phyloP scores from a whole-genome alignment of 2,113 vertebrate genomes.

The Hepsetus odoe region DNA sequence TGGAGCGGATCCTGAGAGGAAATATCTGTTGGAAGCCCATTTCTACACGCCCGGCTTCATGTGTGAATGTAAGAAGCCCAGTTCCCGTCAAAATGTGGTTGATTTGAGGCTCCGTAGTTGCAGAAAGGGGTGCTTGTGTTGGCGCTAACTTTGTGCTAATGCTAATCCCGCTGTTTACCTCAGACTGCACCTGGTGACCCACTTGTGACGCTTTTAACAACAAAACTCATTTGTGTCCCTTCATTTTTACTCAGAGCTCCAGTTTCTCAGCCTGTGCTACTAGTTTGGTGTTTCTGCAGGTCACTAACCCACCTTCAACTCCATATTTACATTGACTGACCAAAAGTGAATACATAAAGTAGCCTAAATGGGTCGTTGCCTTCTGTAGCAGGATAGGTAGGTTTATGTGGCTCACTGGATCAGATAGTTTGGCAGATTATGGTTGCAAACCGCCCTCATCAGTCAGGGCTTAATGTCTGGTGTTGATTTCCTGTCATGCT shows the following conservation, averaged over 20 bases:
- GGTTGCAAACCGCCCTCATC: slow-evolving; percentile 34
- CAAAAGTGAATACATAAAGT: too few species aligned
- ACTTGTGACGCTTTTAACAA: too few species aligned
- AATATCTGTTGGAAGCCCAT: too few species aligned
- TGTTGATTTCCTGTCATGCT: slow-evolving; percentile 29
- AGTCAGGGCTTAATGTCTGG: slow-evolving; percentile 11
- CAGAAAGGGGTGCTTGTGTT: not conserved
- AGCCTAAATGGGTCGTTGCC: too few species aligned
- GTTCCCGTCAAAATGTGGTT: too few species aligned
- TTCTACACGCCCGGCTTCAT: too few species aligned
- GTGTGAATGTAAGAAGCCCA: too few species aligned
- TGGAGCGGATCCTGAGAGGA: too few species aligned
- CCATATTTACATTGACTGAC: too few species aligned
- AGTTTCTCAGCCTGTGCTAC: not conserved
- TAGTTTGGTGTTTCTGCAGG: not conserved
- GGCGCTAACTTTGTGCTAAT: not conserved
- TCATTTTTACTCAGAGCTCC: not conserved
- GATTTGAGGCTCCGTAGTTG: too few species aligned
- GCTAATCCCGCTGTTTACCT: not conserved
- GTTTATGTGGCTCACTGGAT: slow-evolving; percentile 26
- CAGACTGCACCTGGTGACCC: too few species aligned
- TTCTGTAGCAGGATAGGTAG: too few species aligned
- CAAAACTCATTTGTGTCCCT: not conserved
- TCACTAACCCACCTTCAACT: not conserved
- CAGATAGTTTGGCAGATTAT: slow-evolving; percentile 40